Evolutionary conservation across 2,113 vertebrate species (phyloP).

Genomic region (Lepisosteus oculatus): DNA sequence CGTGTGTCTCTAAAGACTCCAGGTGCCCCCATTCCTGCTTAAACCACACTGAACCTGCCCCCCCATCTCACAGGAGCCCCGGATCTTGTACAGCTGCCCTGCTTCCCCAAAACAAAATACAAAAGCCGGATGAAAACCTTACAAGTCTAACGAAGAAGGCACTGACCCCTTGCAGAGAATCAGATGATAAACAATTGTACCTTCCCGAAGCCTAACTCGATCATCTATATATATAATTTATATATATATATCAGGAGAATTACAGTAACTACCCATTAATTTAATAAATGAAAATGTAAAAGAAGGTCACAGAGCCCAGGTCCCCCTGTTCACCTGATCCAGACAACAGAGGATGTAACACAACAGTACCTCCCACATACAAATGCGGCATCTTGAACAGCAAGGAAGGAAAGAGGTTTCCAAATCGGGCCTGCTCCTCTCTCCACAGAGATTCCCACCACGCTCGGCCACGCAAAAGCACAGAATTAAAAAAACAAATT

Average conservation of each 20-base stretch:
- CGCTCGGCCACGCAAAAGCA: constrained; percentile 33
- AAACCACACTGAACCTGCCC: too few species aligned
- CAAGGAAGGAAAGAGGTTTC: constrained; percentile 32
- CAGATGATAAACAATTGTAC: neutral
- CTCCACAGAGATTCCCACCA: constrained; percentile 31
- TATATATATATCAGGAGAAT: constrained; percentile 32
- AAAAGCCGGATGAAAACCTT: too few species aligned
- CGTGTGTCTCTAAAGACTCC: too few species aligned
- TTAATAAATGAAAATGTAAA: constrained; percentile 37
- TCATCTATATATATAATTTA: constrained; percentile 31
- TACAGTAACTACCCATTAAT: constrained; percentile 38
- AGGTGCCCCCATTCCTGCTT: too few species aligned
- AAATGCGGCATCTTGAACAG: constrained; percentile 55
- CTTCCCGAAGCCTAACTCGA: constrained; percentile 23
- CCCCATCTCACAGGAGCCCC: too few species aligned
- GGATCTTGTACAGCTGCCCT: too few species aligned
- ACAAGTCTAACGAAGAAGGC: too few species aligned
- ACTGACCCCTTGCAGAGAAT: too few species aligned
- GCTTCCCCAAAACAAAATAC: too few species aligned
- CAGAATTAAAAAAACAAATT: constrained; percentile 19
- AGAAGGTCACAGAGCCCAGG: constrained; percentile 27
- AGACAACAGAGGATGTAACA: constrained; percentile 41
- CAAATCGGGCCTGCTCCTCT: constrained; percentile 34
- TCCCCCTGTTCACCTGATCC: constrained; percentile 29
- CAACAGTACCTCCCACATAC: constrained; percentile 57